Percentiles rank a stretch among this genome's conserved stretches.
Conservation (phyloP, 2,888 invertebrate species). For the Globia sparganii region DNA sequence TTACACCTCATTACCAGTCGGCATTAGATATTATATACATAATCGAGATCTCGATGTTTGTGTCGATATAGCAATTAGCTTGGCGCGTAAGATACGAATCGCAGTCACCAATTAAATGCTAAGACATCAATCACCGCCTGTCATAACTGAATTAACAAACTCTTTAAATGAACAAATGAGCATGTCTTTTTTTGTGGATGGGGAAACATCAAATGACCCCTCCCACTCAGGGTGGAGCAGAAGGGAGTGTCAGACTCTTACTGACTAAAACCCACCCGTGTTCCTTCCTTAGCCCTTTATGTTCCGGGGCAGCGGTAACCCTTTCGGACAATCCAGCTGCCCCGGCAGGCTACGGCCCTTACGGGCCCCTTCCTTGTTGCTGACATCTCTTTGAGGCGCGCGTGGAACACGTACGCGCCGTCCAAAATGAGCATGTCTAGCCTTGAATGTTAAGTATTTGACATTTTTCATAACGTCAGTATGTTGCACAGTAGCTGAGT, state of each 20-base stretch:
- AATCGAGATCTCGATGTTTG: conserved; percentile 71
- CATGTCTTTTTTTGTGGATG: no score
- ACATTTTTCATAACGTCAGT: conserved; percentile 62
- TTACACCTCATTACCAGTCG: conserved; percentile 75
- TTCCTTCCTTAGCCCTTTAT: no score
- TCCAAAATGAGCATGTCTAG: conserved; percentile 65
- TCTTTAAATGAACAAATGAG: conserved; percentile 65
- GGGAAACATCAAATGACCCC: no score
- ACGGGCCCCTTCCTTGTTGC: no score
- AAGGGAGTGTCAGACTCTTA: no score
- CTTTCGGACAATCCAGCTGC: no score
- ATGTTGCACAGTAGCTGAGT: conserved; percentile 52
- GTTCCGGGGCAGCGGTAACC: no score
- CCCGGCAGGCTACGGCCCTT: no score
- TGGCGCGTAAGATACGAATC: conserved; percentile 70
- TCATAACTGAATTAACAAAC: conserved; percentile 68
- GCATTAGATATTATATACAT: conserved; percentile 74
- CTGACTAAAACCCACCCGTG: no score
- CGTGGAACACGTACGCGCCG: no score
- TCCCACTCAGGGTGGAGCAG: no score
- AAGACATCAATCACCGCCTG: conserved; percentile 76
- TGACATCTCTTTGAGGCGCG: no score
- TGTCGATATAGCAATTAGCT: conserved; percentile 65
- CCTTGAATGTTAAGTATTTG: conserved; percentile 67
- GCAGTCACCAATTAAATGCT: conserved; percentile 73